Conservation (phyloP, 1,140 invertebrate species). For the Vollenhovia emeryi region DNA sequence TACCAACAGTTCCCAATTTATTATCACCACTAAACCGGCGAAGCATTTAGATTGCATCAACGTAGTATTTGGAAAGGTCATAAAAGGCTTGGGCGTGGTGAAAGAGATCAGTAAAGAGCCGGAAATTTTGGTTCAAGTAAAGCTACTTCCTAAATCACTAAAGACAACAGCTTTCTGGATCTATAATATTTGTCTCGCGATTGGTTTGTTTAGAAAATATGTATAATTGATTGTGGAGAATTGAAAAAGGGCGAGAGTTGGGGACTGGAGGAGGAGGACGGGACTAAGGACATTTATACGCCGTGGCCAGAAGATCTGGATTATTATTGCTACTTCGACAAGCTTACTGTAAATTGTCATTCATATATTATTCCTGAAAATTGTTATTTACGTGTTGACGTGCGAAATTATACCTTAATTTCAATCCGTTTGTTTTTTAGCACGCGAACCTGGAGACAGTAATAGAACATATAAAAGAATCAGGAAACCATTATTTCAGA, state of each 20-base stretch:
- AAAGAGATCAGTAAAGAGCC: constrained; percentile 88
- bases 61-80: constrained; percentile 95
- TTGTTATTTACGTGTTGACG: background rate
- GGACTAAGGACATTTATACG: constrained; percentile 89
- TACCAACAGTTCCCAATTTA: constrained; percentile 98
- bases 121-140: constrained; percentile 87
- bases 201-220: constrained; percentile 85
- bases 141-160: background rate
- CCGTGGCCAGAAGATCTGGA: constrained; percentile 92
- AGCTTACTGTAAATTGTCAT: constrained; percentile 78
- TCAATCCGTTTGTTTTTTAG: constrained; percentile 75
- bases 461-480: constrained; percentile 88
- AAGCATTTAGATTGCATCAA: constrained; percentile 95
- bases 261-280: constrained; percentile 89
- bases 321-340: too few species aligned
- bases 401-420: constrained; percentile 33
- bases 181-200: background rate
- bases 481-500: constrained; percentile 90
- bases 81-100: constrained; percentile 89
- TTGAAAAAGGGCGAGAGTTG: constrained; percentile 87
- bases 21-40: constrained; percentile 94
- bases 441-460: constrained; percentile 80
- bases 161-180: background rate
- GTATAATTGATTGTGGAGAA: constrained; percentile 91
- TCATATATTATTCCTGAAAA: background rate